Conservation (phyloP, 2,888 invertebrate genomes). For the Hirtodrosophila histrioides region DNA sequence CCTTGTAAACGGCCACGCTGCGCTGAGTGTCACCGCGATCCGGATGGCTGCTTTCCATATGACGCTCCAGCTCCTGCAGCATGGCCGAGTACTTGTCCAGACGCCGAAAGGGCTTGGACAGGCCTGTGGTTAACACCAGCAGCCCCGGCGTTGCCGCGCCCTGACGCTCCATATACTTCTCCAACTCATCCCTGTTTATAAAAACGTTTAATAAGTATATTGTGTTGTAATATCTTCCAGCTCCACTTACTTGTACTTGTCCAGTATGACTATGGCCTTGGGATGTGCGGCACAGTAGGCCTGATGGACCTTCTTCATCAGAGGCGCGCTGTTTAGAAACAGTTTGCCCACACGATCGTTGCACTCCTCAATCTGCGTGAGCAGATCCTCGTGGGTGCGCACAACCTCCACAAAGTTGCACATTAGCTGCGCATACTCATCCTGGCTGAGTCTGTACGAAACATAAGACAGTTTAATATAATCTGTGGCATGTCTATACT, state of each 20-base stretch:
- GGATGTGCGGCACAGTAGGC: constrained; percentile 97
- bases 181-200: constrained; percentile 89
- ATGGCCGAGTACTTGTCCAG: constrained; percentile 97
- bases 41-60: constrained; percentile 96
- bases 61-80: constrained; percentile 97
- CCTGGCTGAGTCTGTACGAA: constrained; percentile 88
- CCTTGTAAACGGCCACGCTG: constrained; percentile 96
- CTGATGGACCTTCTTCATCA: constrained; percentile 93
- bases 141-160: constrained; percentile 94
- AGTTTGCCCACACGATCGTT: constrained; percentile 94
- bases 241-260: constrained; percentile 92
- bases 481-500: accelerated
- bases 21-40: constrained; percentile 98
- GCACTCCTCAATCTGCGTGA: constrained; percentile 92
- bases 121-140: constrained; percentile 94
- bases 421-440: constrained; percentile 94
- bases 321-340: constrained; percentile 93
- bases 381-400: constrained; percentile 92
- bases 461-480: no score
- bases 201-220: not conserved
- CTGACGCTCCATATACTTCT: constrained; percentile 94
- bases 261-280: constrained; percentile 95
- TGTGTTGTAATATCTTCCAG: not conserved
- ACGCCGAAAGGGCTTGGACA: constrained; percentile 97
- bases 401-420: constrained; percentile 95